Base-by-base conservation (phyloP, 2,888 invertebrate genomes). In the Andrena praecox region DNA sequence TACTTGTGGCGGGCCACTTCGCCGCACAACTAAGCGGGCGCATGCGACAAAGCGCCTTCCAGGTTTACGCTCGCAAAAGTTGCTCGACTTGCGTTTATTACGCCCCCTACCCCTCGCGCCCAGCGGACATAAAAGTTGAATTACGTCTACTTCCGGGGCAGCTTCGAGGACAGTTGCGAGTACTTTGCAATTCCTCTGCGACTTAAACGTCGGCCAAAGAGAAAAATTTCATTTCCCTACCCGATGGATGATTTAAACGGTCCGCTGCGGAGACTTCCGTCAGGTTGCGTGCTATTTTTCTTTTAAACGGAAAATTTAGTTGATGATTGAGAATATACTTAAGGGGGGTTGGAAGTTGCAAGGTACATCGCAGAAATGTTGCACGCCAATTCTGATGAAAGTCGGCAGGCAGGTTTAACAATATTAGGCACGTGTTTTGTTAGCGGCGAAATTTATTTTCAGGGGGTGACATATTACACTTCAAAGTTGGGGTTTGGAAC, bases 71-170 rank as follows among this genome's bases (percentile, higher is more conserved):
- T 68, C 77, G 81, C 72, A 66, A 78, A 85, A 85, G 77, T 81
- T 84, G 59, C 29, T 16, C 68, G 72, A 77, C 72, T 77, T 77
- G 71, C 64, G 67, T 48, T 70, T 76, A 77, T 83, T 83, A 72
- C 70, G 59, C 56, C 16, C 52, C n/a, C 42, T 0, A 10, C 27
- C 48, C 20, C 63, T 27, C 7, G 16, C 24, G 59, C 54, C 68
- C 73, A 10, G 10, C 48, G 29, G 70, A 50, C 67, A 74, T 77
- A 77, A 84, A 84, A 84, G 67, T 84, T 83, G 83, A 80, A 85
- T 85, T 73, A 81, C 81, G 62, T 76, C 60, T 72, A 72, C 78
- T 74, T 73, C 75, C 59, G 70, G 72, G 12, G 62, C 71, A 42
- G 16, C 68, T 71, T 68, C 60, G 59, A 31, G 72, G 54, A 74